Evolutionary conservation across 2,797 vertebrate species (phyloP).

Genomic region (Danio kyathit): DNA sequence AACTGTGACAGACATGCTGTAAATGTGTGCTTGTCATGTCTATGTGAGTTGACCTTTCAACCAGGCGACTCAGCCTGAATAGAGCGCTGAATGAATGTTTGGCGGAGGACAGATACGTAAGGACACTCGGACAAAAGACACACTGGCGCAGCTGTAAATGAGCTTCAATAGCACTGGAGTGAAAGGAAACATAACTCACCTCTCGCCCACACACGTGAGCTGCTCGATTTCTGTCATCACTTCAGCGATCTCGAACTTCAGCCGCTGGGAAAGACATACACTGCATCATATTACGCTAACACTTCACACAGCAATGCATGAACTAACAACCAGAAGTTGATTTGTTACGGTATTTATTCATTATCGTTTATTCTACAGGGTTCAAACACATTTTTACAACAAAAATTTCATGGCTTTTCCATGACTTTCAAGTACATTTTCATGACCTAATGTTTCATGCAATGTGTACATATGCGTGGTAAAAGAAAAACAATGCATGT

Average conservation of each 20-base stretch:
- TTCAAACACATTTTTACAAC: too few species aligned
- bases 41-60: conserved; percentile 48
- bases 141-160: conserved; percentile 57
- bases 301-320: too few species aligned
- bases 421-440: too few species aligned
- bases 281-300: too few species aligned
- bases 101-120: conserved; percentile 41
- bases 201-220: conserved; percentile 93
- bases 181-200: conserved; percentile 75
- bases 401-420: too few species aligned
- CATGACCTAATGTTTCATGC: too few species aligned
- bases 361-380: too few species aligned
- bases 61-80: conserved; percentile 60
- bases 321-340: too few species aligned
- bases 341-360: too few species aligned
- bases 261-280: conserved; percentile 78
- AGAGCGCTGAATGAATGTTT: conserved; percentile 67
- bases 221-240: conserved; percentile 99
- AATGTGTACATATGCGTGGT: too few species aligned
- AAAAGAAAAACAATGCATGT: too few species aligned
- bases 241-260: conserved; percentile 98
- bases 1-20: conserved; percentile 12
- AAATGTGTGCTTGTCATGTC: conserved; percentile 43
- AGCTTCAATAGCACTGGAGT: conserved; percentile 19
- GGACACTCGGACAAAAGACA: conserved; percentile 52